Percentiles rank a stretch among this genome's conserved stretches.
Conservation (phyloP, 2,113 vertebrate genomes). For the Sceloporus undulatus region DNA sequence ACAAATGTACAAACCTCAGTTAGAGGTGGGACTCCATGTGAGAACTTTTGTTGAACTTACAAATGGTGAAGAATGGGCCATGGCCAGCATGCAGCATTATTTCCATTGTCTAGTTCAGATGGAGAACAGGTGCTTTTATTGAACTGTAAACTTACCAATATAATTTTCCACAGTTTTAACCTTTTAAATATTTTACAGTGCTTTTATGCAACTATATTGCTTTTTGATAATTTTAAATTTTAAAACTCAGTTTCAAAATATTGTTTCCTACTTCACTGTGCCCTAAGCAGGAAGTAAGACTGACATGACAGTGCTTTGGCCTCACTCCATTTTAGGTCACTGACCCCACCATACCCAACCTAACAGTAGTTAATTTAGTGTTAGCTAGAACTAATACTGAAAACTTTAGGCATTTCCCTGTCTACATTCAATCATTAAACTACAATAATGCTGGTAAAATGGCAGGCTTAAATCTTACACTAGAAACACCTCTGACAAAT, state of each 20-base stretch:
- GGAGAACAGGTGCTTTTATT: constrained; percentile 92
- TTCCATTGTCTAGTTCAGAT: constrained; percentile 90
- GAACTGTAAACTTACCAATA: constrained; percentile 94
- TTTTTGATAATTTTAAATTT: constrained; percentile 92
- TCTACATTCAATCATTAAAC: constrained; percentile 94
- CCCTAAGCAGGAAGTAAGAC: constrained; percentile 91
- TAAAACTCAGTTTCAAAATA: constrained; percentile 91
- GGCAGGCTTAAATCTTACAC: constrained; percentile 93
- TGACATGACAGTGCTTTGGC: constrained; percentile 91
- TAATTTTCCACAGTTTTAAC: constrained; percentile 93
- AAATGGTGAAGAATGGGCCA: constrained; percentile 87
- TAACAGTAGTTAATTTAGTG: constrained; percentile 92
- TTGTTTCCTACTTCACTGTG: constrained; percentile 90
- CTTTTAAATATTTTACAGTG: constrained; percentile 94
- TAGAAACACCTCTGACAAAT: constrained; percentile 92
- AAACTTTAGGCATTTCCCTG: constrained; percentile 92
- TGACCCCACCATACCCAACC: constrained; percentile 89
- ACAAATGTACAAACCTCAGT: constrained; percentile 86
- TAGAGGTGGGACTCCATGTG: constrained; percentile 86
- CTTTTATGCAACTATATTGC: constrained; percentile 95
- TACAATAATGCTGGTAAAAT: constrained; percentile 95
- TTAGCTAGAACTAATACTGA: constrained; percentile 92
- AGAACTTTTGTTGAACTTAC: constrained; percentile 88
- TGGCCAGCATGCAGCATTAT: constrained; percentile 92
- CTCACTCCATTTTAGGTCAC: constrained; percentile 90